Evolutionary conservation across 2,888 invertebrate species (phyloP), one percentile per base, ranked within the genome.

Genomic region (Drosophila macrospina): DNA sequence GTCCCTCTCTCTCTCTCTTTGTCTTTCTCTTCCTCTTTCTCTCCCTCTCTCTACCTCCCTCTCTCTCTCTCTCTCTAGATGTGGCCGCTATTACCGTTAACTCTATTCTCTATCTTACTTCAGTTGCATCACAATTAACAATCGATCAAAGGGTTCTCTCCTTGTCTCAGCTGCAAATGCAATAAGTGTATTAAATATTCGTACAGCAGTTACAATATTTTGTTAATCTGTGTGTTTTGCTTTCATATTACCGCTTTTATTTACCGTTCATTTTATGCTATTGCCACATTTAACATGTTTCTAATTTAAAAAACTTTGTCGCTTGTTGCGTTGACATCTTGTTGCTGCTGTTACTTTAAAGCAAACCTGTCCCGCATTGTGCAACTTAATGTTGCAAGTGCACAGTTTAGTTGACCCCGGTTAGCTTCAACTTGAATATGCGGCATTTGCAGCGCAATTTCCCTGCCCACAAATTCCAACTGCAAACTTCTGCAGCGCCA

Each of bases 261-360:
- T 82, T 79, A 63, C 72, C 61, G 59, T 72, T 80, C 65, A 78
- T 78, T 80, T 83, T 65, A 60, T 69, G 63, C 39, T 69, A 56
- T 48, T 61, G 55, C 44, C 57, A 41, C 39, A 54, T 51, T 47
- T 54, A 30, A 61, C 55, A 57, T 63, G 44, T 77, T 62, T 63
- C 59, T 59, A 69, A 80, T 72, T 80, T 69, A 47, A 69, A 62
- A 66, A 75, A 60, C 59, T 63, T 60, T 67, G 37, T 16, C 64
- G 55, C 45, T 37, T 56, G 67, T 65, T 65, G 60, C 65, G 59
- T 56, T 68, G 74, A 66, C 74, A 73, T 63, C 56, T 47, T 57
- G 65, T 51, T 80, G 37, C 51, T 67, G 41, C 55, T 68, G 34
- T 39, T 51, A 45, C 28, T 48, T 55, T 59, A 36, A 51, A 26